A percentile compares a stretch with the other conserved stretches of the same genome.
Evolutionary conservation across 2,113 vertebrate genomes (phyloP).

Genomic region (Porphyrio hochstetteri): DNA sequence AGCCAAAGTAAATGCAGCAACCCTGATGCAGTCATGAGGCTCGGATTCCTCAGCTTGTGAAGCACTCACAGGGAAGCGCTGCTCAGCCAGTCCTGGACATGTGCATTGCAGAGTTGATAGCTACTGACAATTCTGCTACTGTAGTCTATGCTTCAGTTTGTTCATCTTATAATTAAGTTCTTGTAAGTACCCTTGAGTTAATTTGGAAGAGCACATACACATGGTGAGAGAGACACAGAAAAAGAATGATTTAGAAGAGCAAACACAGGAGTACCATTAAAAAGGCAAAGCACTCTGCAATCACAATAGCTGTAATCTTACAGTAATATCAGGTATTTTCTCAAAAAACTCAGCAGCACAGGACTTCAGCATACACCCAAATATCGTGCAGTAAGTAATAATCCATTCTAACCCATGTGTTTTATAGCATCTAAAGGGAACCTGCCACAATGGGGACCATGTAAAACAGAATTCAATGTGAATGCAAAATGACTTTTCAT

Average conservation of each 20-base stretch:
- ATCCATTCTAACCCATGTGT: constrained; percentile 7
- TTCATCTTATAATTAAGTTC: constrained; percentile 10
- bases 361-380: neutral
- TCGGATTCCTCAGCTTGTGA: rapidly evolving
- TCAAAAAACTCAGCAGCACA: neutral
- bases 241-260: neutral
- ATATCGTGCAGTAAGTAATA: neutral
- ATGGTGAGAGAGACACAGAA: neutral
- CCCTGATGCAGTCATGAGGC: neutral
- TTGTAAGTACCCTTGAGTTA: constrained; percentile 31
- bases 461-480: neutral
- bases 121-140: neutral
- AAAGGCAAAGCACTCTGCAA: constrained; percentile 8
- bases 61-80: rapidly evolving
- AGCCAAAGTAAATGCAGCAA: neutral
- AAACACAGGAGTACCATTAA: neutral
- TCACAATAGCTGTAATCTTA: neutral
- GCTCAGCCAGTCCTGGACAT: neutral
- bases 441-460: neutral
- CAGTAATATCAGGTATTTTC: constrained; percentile 3
- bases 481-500: constrained; percentile 28
- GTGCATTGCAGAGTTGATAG: neutral
- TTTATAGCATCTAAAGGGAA: neutral
- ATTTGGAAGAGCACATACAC: neutral
- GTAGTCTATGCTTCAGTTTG: neutral